Evolutionary conservation across 2,113 vertebrate species (phyloP).

Genomic region (Hiodon tergisus): DNA sequence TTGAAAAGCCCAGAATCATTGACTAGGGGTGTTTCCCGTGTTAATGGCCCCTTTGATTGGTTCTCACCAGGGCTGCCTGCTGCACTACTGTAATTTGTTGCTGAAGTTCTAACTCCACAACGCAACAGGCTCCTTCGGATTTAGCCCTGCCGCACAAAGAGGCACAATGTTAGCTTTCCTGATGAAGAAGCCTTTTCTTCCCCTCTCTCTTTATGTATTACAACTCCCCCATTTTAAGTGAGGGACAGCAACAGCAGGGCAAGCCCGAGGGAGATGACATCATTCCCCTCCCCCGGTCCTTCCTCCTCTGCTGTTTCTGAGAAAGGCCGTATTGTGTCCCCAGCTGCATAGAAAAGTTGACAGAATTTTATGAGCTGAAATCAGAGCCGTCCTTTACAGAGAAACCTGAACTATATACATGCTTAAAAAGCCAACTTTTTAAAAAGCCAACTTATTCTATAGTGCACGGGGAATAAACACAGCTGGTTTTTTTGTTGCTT

Average conservation of each 20-base stretch:
- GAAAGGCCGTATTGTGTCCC: conserved; percentile 58
- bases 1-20: neutral
- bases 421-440: neutral
- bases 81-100: conserved; percentile 38
- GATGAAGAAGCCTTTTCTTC: conserved; percentile 33
- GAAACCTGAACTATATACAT: neutral
- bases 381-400: neutral
- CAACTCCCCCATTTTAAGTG: conserved; percentile 53
- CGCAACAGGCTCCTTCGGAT: conserved; percentile 20
- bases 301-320: conserved; percentile 28
- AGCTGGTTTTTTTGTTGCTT: too few species aligned
- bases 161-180: conserved; percentile 42
- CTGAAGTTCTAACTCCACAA: conserved; percentile 45
- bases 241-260: conserved; percentile 50
- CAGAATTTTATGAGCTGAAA: conserved; percentile 34
- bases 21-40: conserved; percentile 10
- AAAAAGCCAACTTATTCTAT: neutral
- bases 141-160: conserved; percentile 19
- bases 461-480: too few species aligned
- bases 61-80: neutral
- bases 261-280: conserved; percentile 49
- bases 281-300: conserved; percentile 26
- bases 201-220: conserved; percentile 31
- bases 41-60: conserved; percentile 8
- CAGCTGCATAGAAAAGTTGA: conserved; percentile 45